Evolutionary conservation across 2,888 invertebrate species (phyloP), one percentile per base, ranked within the genome.

Genomic region (Andrena marginata): DNA sequence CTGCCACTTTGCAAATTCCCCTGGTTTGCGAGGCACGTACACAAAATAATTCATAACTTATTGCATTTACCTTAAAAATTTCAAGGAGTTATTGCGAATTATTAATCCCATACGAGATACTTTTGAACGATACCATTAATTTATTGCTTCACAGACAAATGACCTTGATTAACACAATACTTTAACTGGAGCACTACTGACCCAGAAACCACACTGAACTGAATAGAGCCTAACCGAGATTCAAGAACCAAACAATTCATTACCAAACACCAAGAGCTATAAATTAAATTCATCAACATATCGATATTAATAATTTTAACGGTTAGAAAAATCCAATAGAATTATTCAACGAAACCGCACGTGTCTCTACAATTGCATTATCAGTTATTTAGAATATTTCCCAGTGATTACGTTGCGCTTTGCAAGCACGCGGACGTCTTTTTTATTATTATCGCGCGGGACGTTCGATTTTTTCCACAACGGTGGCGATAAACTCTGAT

Each of bases 131-230:
- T 60, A 10, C 7, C 48, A 60, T 72, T 62, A 56, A 78, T 74
- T 74, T 78, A 74, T 56, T 65, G 23, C 42, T 26, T 26, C 35
- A 26, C 35, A 23, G 65, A 78, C 67, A 62, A 79, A 51, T 48
- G 63, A 54, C 74, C 74, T 42, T 54, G 51, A 72, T 72, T 67
- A 78, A 59, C 49, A 31, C 7, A 56, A 51, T 64, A 49, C 31
- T 51, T 65, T 48, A 73, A 78, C 67, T n/a, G 60, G 72, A 56
- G 51, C 51, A 42, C 72, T 68, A 79, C 80, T 80, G 80, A 73
- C 80, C 80, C 56, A 80, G 80, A 80, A 73, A 80, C 23, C 67
- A 73, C 73, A 54, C 67, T 78, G 73, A 79, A 60, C 73, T 54
- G 54, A 67, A 79, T 72, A 78, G 72, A 72, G 60, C 72, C 48